phyloP scores from a whole-genome alignment of 2,888 invertebrate species.

The Nyleta sp. region DNA sequence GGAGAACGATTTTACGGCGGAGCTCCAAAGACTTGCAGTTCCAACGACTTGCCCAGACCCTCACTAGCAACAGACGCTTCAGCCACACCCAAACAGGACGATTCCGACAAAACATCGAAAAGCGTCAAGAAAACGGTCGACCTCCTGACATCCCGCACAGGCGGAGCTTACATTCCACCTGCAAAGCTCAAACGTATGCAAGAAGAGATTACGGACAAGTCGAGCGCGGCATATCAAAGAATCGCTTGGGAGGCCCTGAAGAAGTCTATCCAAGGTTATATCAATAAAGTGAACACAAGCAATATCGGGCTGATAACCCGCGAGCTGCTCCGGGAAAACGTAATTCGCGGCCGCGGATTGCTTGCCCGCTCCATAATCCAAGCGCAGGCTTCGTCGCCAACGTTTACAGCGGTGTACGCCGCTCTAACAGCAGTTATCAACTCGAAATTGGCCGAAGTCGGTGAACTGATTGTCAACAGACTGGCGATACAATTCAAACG shows the following conservation, averaged over 20 bases:
- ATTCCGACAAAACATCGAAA: slow-evolving; percentile 17
- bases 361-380: slow-evolving; percentile 96
- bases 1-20: slow-evolving; percentile 72
- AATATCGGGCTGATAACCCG: slow-evolving; percentile 96
- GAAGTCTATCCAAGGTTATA: slow-evolving; percentile 98
- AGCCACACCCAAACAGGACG: background rate
- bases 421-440: slow-evolving; percentile 98
- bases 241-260: slow-evolving; percentile 99
- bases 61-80: background rate
- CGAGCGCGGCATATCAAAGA: slow-evolving; percentile 96
- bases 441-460: slow-evolving; percentile 98
- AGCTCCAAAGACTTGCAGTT: slow-evolving; percentile 14
- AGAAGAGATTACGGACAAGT: slow-evolving; percentile 97
- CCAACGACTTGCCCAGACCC: background rate
- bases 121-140: slow-evolving; percentile 85
- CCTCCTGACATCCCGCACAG: slow-evolving; percentile 91
- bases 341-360: slow-evolving; percentile 97
- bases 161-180: slow-evolving; percentile 99
- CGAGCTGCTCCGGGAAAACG: slow-evolving; percentile 96
- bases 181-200: slow-evolving; percentile 98
- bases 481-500: slow-evolving; percentile 97
- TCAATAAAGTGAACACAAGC: slow-evolving; percentile 98
- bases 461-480: slow-evolving; percentile 94
- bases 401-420: slow-evolving; percentile 98
- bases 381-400: slow-evolving; percentile 98